These are phyloP conservation scores for Polylopha cassiicola DNA, from an alignment of 2,888 invertebrate species.

Conservation along the genomic window DNA sequence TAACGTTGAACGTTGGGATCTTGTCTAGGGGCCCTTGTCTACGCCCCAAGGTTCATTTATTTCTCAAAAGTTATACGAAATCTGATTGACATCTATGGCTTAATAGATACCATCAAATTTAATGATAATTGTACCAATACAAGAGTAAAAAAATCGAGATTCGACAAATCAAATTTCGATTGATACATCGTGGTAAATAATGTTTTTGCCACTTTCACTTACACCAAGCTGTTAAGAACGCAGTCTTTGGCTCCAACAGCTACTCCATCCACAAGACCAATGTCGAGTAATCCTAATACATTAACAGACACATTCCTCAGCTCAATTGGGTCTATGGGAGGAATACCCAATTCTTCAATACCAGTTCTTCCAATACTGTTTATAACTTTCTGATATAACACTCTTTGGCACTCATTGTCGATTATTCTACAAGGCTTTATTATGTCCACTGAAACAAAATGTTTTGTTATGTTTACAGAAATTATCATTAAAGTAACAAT, in stretches of 20 bases:
- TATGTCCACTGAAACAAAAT: constrained; percentile 8
- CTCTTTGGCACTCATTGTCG: constrained; percentile 8
- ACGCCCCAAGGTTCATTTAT: too few relatives aligned
- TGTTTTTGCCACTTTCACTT: too few relatives aligned
- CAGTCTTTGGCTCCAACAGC: constrained; percentile 11
- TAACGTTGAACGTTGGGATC: too few relatives aligned
- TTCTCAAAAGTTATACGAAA: too few relatives aligned
- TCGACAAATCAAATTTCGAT: too few relatives aligned
- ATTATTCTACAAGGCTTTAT: constrained; percentile 6
- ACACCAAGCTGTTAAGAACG: constrained; percentile 4
- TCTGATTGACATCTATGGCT: too few relatives aligned
- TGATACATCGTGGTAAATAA: too few relatives aligned
- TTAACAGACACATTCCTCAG: constrained; percentile 13
- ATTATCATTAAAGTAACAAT: too few relatives aligned
- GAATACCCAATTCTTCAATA: constrained; percentile 10
- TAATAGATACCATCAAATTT: too few relatives aligned
- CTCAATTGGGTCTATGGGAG: constrained; percentile 11
- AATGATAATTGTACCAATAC: not conserved
- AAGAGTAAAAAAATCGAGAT: not conserved
- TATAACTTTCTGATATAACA: constrained; percentile 3
- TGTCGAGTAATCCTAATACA: constrained; percentile 1
- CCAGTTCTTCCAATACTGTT: constrained; percentile 1
- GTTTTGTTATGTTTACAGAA: not conserved
- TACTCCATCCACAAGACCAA: constrained; percentile 4
- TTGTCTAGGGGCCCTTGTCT: too few relatives aligned